Evolutionary conservation across 2,797 vertebrate species (phyloP), one percentile per base, ranked within the genome.

Genomic region (Choloepus didactylus): DNA sequence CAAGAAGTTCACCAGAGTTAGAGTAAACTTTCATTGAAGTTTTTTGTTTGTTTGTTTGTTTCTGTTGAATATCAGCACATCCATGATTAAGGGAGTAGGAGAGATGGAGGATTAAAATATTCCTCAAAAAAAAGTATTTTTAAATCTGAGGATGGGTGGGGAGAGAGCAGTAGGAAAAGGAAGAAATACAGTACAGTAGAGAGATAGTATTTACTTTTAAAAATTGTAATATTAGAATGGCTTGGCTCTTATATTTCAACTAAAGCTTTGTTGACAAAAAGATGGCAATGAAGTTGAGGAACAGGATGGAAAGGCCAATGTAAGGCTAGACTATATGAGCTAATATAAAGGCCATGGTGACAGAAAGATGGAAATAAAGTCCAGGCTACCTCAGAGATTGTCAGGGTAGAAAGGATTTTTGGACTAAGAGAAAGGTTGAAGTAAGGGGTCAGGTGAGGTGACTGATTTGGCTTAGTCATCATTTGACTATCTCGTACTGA

Each of bases 191-290:
- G 44, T 77, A 35, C 35, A 35, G 35, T 35, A 35, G 35, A 60
- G 51, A 87, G n/a, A 51, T 66, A 60, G 16, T 62, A 69, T 25
- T 79, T 83, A 75, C 16, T 92, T 93, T 23, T n/a, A 91, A 92
- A 82, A 62, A 38, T 25, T 18, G 44, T 49, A 54, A 31, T 67
- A 23, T 91, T 89, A 60, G 10, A 72, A 12, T 69, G 38, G 8
- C 56, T 80, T 82, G 64, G n/a, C 41, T 80, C 38, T 85, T 94
- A 15, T 81, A 7, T 89, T 75, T 90, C 81, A 92, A 5, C 54
- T 77, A 69, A 83, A 88, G 16, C 62, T 93, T 82, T 95, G 4
- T 70, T 94, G 49, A 84, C 67, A 91, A 93, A 84, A 90, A 80
- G 31, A 70, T 80, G 46, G 18, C 75, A 76, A 2, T 90, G 67